phyloP scores from a whole-genome alignment of 2,797 vertebrate genomes.

The Cryptoprocta ferox region DNA sequence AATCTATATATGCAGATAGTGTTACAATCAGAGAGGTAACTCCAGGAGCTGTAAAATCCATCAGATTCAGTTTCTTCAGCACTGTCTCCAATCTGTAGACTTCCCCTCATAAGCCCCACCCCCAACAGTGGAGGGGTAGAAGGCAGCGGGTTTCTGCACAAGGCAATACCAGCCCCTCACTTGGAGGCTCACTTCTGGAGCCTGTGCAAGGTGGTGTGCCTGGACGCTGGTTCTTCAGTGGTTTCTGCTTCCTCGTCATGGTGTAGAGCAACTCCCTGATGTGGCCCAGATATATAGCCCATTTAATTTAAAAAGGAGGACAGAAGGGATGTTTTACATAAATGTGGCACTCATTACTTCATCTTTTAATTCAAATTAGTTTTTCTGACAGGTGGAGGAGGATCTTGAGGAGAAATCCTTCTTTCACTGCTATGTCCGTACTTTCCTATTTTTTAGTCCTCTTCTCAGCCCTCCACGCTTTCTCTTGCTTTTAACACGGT shows the following conservation, averaged over 20 bases:
- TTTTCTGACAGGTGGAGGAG: not conserved
- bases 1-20: not conserved
- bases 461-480: not conserved
- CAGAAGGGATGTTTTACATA: not conserved
- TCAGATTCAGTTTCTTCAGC: not conserved
- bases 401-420: not conserved
- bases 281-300: no score
- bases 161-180: not conserved
- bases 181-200: not conserved
- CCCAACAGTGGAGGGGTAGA: not conserved
- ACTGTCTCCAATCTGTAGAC: not conserved
- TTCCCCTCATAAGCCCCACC: not conserved
- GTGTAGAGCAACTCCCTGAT: not conserved
- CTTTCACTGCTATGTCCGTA: not conserved
- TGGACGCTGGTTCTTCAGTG: not conserved
- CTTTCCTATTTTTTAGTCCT: not conserved
- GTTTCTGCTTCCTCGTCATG: not conserved
- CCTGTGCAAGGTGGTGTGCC: no score
- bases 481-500: not conserved
- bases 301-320: not conserved
- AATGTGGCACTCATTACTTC: not conserved
- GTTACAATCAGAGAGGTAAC: not conserved
- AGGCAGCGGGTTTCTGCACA: not conserved
- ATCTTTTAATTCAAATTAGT: not conserved
- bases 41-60: not conserved